Base-by-base conservation (phyloP, 1,140 invertebrate species). In the Rhagoletis pomonella region DNA sequence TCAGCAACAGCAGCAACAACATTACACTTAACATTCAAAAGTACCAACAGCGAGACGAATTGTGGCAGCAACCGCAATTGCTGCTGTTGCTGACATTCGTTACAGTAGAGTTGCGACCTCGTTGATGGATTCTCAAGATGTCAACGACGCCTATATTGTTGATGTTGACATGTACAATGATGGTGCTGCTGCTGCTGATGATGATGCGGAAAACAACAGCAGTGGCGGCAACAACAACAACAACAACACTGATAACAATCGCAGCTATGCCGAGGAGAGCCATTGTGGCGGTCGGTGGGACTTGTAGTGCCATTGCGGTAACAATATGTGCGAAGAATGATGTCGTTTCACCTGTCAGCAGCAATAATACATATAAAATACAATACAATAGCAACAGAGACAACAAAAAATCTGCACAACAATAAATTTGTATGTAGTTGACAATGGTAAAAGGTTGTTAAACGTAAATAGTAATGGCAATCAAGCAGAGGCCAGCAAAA, bases 211-310 rank as follows among this genome's bases (percentile, higher is more conserved):
- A 62, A 89, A 88, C 77, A 86, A 88, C 88, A 90, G 88, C 89
- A 89, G 87, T 89, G 90, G 88, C 89, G 87, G 90, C 89, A 88
- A 87, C 87, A 89, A 42, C 88, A 89, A 60, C 89, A 89, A n/a
- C 88, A 86, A 47, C 73, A 88, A 85, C 81, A 58, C 5, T 44
- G 42, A 7, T 14, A 81, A 81, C n/a, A 62, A 62, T 62, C 9
- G n/a, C 9, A 4, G 29, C 29, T 29, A 29, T 29, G 29, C 29
- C 29, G 29, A 62, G 9, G 12, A 62, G 12, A n/a, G 9, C 60
- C 12, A 29, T 62, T 17, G 60, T 14, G 60, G 17, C 67, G 44
- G 29, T 29, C 29, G 29, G 29, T 29, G 29, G 9, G 19, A 17
- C 42, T 73, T 73, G 42, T 73, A 50, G 69, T 73, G 42, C 12